phyloP scores from a whole-genome alignment of 2,888 invertebrate species.

The Carterocephalus palaemon region DNA sequence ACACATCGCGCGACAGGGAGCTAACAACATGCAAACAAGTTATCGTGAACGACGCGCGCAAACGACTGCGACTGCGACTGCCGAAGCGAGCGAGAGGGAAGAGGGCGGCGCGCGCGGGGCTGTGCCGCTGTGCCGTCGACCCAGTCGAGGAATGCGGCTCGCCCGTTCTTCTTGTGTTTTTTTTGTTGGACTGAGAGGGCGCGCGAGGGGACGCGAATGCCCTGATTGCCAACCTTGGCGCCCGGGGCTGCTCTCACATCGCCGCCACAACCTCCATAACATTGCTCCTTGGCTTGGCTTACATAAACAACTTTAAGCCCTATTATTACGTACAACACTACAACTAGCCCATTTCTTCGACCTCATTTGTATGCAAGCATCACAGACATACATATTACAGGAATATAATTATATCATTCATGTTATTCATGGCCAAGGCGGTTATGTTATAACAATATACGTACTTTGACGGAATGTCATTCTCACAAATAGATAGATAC shows the following conservation, averaged over 20 bases:
- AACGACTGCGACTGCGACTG: slow-evolving; percentile 50
- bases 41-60: slow-evolving; percentile 64
- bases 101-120: slow-evolving; percentile 48
- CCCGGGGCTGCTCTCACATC: slow-evolving; percentile 6
- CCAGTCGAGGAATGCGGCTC: slow-evolving; percentile 73
- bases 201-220: slow-evolving; percentile 37
- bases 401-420: too few species aligned
- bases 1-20: slow-evolving; percentile 62
- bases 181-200: slow-evolving; percentile 54
- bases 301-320: too few species aligned
- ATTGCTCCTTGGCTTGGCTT: neutral
- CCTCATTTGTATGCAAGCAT: too few species aligned
- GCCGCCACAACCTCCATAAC: slow-evolving; percentile 6
- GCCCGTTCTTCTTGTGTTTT: slow-evolving; percentile 67
- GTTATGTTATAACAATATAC: too few species aligned
- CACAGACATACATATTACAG: too few species aligned
- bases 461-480: too few species aligned
- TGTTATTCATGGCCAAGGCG: too few species aligned
- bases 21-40: slow-evolving; percentile 48
- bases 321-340: too few species aligned
- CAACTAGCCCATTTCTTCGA: too few species aligned
- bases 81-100: slow-evolving; percentile 28
- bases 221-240: slow-evolving; percentile 26
- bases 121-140: slow-evolving; percentile 62
- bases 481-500: too few species aligned